Base-by-base conservation (phyloP, 2,797 vertebrate genomes). In the Sarcophilus harrisii region DNA sequence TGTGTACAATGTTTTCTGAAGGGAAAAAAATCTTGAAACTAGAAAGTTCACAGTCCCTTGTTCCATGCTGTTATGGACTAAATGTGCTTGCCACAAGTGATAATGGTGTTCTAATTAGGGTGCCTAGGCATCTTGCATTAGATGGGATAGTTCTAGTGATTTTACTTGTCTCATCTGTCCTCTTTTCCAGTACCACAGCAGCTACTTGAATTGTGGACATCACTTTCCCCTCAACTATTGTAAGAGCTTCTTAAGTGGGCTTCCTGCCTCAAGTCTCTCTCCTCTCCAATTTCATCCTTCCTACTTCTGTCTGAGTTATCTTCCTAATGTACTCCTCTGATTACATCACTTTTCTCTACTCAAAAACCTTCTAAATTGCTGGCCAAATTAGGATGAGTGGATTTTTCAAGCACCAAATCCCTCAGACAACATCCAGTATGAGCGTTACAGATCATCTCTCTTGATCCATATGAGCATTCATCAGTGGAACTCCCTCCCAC, bases 271-370 rank as follows among this genome's bases (percentile, higher is more conserved):
- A 81, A 81, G n/a, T 81, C 18, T 81, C 66, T 81, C n/a, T n/a
- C 18, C n/a, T 81, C n/a, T 81, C n/a, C 66, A 81, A 81, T 81
- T 81, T 81, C 66, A 81, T 81, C n/a, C 38, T 81, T 81, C n/a
- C 66, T 45, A 81, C n/a, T 45, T 81, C n/a, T 81, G 66, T n/a
- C n/a, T 81, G 66, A 81, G 66, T 45, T 81, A 81, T 81, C 66
- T 81, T 81, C n/a, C n/a, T 81, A 45, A 81, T 81, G 66, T 81
- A 81, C n/a, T 81, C n/a, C n/a, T 45, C 66, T 81, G 66, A 81
- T 81, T 81, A 81, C 66, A 81, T 81, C 66, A 81, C 66, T 81
- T 81, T 81, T 81, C 66, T 81, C 66, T 81, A 24, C 66, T 81
- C n/a, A 81, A 81, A 81, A 81, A 81, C n/a, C 66, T 73, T 38